A percentile compares a stretch with the other conserved stretches of the same genome.
phyloP scores from a whole-genome alignment of 2,888 invertebrate genomes.

The Timandra comae region DNA sequence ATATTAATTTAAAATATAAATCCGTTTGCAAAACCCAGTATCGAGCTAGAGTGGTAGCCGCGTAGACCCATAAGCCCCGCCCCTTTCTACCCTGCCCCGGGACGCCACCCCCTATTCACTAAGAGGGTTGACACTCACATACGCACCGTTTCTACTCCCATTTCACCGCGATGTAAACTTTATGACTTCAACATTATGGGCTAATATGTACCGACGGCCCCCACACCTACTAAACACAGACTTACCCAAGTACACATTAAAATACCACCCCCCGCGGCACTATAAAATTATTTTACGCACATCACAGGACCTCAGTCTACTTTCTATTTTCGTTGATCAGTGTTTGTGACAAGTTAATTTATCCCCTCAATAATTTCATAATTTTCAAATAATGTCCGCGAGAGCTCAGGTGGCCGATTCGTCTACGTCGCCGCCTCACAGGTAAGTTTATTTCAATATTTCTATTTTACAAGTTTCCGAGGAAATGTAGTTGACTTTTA shows the following conservation, averaged over 20 bases:
- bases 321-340: conserved; percentile 20
- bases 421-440: conserved; percentile 81
- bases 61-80: conserved; percentile 32
- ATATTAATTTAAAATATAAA: no score
- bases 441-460: conserved; percentile 71
- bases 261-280: conserved; percentile 38
- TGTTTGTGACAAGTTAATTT: conserved; percentile 18
- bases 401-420: conserved; percentile 82
- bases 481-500: no score
- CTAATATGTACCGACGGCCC: conserved; percentile 6
- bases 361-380: neutral
- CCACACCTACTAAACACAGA: conserved; percentile 14
- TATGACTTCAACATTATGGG: conserved; percentile 20
- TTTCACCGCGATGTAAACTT: conserved; percentile 27
- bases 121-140: conserved; percentile 30
- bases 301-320: conserved; percentile 34
- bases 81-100: conserved; percentile 32
- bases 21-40: conserved; percentile 14
- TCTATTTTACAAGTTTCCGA: no score
- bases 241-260: conserved; percentile 21
- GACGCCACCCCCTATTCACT: conserved; percentile 43
- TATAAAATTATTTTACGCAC: conserved; percentile 51
- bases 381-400: conserved; percentile 57
- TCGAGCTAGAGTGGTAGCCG: no score
- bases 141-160: conserved; percentile 7